These are phyloP conservation scores for Proales similis DNA, from an alignment of 1,140 invertebrate genomes.

Conservation along the genomic window DNA sequence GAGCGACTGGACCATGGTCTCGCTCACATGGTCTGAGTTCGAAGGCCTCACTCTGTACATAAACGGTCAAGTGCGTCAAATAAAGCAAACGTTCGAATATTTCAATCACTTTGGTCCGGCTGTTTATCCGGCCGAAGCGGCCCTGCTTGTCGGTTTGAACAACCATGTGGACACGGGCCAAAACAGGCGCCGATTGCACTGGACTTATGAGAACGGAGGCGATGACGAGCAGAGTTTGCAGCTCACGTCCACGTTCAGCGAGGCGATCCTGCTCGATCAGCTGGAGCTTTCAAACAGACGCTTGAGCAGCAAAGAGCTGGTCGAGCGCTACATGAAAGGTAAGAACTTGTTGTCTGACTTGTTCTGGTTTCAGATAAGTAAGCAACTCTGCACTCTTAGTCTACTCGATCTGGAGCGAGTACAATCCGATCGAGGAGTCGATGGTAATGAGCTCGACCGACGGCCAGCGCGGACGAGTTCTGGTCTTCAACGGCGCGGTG, in stretches of 20 bases:
- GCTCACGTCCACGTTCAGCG: background rate
- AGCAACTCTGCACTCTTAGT: background rate
- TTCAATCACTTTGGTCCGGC: constrained; percentile 14
- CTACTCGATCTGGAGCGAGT: constrained; percentile 13
- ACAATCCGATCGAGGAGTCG: constrained; percentile 26
- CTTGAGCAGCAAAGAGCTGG: constrained; percentile 1
- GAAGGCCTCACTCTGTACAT: constrained; percentile 18
- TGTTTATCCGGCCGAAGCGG: background rate
- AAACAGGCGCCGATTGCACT: constrained; percentile 2
- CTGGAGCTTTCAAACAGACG: constrained; percentile 10
- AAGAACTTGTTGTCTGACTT: background rate
- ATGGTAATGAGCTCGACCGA: constrained; percentile 6
- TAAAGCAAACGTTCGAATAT: constrained; percentile 16
- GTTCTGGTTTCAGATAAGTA: background rate
- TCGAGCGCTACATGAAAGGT: constrained; percentile 25
- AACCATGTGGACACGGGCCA: constrained; percentile 1
- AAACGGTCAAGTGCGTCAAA: constrained; percentile 15
- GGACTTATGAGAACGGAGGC: too few relatives aligned
- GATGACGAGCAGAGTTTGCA: background rate
- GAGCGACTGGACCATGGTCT: constrained; percentile 19
- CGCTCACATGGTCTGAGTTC: constrained; percentile 26
- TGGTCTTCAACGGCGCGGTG: background rate
- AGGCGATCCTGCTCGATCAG: constrained; percentile 25
- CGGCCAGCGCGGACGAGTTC: constrained; percentile 1
- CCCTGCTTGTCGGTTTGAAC: constrained; percentile 12